Evolutionary conservation across 2,888 invertebrate genomes (phyloP).

Genomic region (Gisinianus flammeolus): DNA sequence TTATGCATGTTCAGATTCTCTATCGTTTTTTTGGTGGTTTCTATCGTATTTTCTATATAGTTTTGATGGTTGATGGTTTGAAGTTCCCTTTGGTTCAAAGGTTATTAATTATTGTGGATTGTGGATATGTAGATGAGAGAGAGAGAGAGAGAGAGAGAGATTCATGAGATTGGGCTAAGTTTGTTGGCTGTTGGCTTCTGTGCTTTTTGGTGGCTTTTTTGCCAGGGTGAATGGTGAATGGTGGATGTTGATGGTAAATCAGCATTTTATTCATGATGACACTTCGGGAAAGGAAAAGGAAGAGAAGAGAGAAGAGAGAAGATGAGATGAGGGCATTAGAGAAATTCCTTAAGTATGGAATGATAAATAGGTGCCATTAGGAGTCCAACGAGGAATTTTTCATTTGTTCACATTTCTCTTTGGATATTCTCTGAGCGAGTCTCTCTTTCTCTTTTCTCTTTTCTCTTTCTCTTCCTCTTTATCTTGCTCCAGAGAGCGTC

Average conservation of each 20-base stretch:
- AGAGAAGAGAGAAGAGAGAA: not conserved
- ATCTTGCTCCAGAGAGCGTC: not conserved
- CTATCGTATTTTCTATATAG: not conserved
- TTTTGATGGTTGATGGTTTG: not conserved
- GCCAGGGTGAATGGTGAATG: too few species aligned
- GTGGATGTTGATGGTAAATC: slow-evolving; percentile 29
- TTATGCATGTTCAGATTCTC: not conserved
- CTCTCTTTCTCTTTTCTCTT: not conserved
- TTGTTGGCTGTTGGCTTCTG: too few species aligned
- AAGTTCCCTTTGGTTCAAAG: too few species aligned
- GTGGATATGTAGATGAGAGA: not conserved
- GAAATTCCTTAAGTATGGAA: slow-evolving; percentile 45
- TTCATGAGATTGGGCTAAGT: not conserved
- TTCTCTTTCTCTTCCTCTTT: too few species aligned
- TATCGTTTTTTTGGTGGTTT: not conserved
- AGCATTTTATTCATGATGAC: slow-evolving; percentile 47
- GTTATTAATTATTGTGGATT: slow-evolving; percentile 15
- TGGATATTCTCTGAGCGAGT: not conserved
- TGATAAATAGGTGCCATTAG: slow-evolving; percentile 47
- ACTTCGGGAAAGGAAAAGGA: slow-evolving; percentile 27
- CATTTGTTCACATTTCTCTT: slow-evolving; percentile 31
- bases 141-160: not conserved
- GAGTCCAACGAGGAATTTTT: slow-evolving; percentile 44
- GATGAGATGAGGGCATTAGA: slow-evolving; percentile 26
- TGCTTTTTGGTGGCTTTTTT: too few species aligned